phyloP scores from a whole-genome alignment of 2,888 invertebrate genomes.

The Pristionchus entomophagus region DNA sequence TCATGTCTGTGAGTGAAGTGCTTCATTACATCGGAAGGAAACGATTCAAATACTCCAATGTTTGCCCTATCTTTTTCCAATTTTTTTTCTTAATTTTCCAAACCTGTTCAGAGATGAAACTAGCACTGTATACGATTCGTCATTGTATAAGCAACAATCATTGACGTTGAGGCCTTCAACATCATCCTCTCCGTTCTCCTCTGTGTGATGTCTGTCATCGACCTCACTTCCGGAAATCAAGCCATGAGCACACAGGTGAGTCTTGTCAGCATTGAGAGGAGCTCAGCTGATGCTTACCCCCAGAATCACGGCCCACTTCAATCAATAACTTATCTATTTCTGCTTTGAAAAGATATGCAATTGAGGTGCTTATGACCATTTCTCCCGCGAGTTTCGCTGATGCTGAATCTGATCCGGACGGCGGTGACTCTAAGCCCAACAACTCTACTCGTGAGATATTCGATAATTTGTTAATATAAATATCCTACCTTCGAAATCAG shows the following conservation, averaged over 20 bases:
- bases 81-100: too few relatives aligned
- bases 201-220: background rate
- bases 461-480: background rate
- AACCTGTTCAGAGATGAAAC: too few relatives aligned
- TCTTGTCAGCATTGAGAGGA: background rate
- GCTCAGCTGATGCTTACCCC: background rate
- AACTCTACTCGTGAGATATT: background rate
- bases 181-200: background rate
- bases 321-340: too few relatives aligned
- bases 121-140: too few relatives aligned
- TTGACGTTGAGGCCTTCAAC: constrained; percentile 34
- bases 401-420: background rate
- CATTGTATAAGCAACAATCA: too few relatives aligned
- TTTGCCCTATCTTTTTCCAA: too few relatives aligned
- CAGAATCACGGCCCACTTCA: background rate
- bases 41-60: too few relatives aligned
- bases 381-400: background rate
- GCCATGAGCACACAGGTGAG: background rate
- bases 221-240: background rate
- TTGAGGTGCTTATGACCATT: background rate
- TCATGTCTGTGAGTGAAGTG: background rate
- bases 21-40: too few relatives aligned
- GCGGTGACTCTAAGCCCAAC: background rate
- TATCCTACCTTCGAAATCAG: too few relatives aligned
- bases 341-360: too few relatives aligned